Conservation (phyloP, 2,113 vertebrate genomes). For the Lipophrys pholis region DNA sequence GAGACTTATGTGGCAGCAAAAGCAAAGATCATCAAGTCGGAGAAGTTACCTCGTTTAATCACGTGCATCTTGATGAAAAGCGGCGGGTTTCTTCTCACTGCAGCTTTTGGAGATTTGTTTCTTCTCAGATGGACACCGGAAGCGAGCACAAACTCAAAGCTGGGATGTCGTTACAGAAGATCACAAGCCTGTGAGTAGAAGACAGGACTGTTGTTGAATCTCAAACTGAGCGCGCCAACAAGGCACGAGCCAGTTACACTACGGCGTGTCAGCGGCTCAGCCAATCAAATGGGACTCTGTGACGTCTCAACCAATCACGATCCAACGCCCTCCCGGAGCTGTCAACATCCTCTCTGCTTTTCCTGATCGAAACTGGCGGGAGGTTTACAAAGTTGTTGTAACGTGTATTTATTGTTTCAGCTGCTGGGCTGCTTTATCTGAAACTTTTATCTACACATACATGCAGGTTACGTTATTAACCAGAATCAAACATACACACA, state of each 20-base stretch:
- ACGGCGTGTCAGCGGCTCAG: neutral
- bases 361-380: slow-evolving; percentile 56
- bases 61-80: slow-evolving; percentile 87
- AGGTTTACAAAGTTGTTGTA: slow-evolving; percentile 6
- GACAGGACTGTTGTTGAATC: slow-evolving; percentile 12
- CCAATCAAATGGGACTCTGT: slow-evolving; percentile 66
- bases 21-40: neutral
- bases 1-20: neutral
- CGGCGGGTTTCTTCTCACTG: neutral
- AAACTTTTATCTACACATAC: neutral
- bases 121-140: neutral
- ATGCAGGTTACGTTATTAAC: neutral
- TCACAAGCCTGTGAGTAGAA: neutral
- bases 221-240: slow-evolving; percentile 72
- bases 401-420: slow-evolving; percentile 1
- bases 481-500: no score
- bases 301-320: slow-evolving; percentile 68
- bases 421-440: neutral
- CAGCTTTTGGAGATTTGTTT: neutral
- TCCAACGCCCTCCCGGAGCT: slow-evolving; percentile 4
- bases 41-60: slow-evolving; percentile 89
- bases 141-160: neutral
- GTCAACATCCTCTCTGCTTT: slow-evolving; percentile 21
- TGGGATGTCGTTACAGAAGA: neutral
- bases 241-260: slow-evolving; percentile 15